Conservation (phyloP, 35 echinoderm and acorn worm genomes). For the Ophioderma brevispina region DNA sequence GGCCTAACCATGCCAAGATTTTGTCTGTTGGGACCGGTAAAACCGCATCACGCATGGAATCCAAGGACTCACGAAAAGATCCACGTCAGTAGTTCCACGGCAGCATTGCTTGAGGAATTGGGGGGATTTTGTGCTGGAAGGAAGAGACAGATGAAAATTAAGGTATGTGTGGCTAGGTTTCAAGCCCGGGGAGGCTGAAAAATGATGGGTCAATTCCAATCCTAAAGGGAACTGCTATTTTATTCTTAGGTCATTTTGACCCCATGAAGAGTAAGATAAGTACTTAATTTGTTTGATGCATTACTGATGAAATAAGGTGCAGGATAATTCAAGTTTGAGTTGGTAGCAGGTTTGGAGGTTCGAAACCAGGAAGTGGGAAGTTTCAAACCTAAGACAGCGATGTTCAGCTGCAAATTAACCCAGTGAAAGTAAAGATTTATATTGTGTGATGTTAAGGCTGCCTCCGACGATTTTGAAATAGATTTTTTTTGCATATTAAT, state of each 20-base stretch:
- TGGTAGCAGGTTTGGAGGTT: too few species aligned
- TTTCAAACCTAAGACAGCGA: too few species aligned
- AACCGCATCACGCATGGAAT: constrained; percentile 97
- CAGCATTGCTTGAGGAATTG: constrained; percentile 50
- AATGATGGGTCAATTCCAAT: not conserved
- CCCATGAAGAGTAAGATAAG: not conserved
- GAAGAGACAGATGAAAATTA: constrained; percentile 76
- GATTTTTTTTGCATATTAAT: too few species aligned
- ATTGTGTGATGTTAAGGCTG: too few species aligned
- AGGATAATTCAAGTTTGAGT: too few species aligned
- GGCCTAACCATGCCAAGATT: constrained; percentile 94
- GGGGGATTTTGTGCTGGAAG: constrained; percentile 75
- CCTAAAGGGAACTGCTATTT: not conserved
- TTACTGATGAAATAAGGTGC: not conserved
- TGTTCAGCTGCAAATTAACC: too few species aligned
- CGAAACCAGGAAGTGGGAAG: too few species aligned
- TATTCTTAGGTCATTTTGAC: not conserved
- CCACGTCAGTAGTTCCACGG: constrained; percentile 58
- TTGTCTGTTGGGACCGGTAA: constrained; percentile 99
- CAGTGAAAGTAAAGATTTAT: too few species aligned
- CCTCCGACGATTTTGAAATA: too few species aligned
- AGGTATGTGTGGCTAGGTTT: constrained; percentile 64
- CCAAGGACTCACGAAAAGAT: constrained; percentile 79
- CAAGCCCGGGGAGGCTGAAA: not conserved
- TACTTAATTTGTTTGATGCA: not conserved